Percentiles rank a stretch among this genome's conserved stretches.
Conservation (phyloP, 1,140 invertebrate genomes). For the Philotrypesis tridentata region DNA sequence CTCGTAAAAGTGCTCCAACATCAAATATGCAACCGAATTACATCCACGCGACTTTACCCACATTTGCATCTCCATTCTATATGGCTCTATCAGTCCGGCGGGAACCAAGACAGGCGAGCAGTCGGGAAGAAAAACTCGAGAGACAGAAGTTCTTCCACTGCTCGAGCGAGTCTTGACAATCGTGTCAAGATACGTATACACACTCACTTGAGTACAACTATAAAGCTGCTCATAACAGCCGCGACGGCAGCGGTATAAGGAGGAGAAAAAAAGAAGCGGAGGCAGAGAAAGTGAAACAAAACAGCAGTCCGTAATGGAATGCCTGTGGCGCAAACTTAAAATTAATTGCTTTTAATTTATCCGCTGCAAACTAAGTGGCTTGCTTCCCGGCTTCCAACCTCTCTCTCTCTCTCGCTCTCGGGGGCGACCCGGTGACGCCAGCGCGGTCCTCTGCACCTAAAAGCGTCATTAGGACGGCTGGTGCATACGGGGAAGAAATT, state of each 20-base stretch:
- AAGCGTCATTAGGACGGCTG: conserved; percentile 11
- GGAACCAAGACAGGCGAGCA: conserved; percentile 23
- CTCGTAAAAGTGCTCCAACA: too few relatives aligned
- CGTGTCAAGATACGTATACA: conserved; percentile 18
- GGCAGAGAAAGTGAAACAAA: conserved; percentile 43
- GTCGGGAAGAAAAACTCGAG: conserved; percentile 37
- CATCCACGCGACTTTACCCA: too few relatives aligned
- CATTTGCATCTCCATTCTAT: too few relatives aligned
- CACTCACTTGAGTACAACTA: conserved; percentile 48
- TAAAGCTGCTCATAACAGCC: conserved; percentile 38
- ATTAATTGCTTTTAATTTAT: conserved; percentile 34
- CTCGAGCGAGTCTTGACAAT: background rate
- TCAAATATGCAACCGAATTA: too few relatives aligned
- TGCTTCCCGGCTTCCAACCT: background rate
- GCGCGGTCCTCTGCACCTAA: conserved; percentile 1
- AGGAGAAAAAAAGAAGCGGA: conserved; percentile 24
- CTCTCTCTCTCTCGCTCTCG: too few relatives aligned
- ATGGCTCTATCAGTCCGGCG: too few relatives aligned
- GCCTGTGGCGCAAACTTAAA: conserved; percentile 9
- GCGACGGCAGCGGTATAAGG: background rate
- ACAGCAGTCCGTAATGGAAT: conserved; percentile 23
- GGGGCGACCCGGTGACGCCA: background rate
- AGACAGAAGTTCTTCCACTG: background rate
- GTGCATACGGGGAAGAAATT: background rate
- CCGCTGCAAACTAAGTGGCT: background rate